phyloP scores from a whole-genome alignment of 1,140 invertebrate species.

The Drosophila paulistorum region DNA sequence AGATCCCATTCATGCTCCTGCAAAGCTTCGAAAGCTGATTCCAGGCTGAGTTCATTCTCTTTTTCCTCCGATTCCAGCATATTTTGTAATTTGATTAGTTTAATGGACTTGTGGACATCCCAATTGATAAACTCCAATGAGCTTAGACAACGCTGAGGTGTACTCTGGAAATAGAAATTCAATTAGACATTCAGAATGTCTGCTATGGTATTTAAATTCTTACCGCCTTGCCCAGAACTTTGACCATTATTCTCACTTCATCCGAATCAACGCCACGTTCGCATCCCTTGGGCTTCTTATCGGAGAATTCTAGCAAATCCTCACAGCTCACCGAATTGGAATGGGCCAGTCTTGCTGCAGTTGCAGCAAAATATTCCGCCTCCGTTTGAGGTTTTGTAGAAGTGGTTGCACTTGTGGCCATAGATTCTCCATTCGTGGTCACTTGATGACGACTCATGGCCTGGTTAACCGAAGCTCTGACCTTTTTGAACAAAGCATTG shows the following conservation, averaged over 20 bases:
- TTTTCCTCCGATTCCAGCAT: slow-evolving; percentile 83
- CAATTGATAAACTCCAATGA: slow-evolving; percentile 93
- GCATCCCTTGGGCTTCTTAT: slow-evolving; percentile 92
- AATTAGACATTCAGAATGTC: too few species aligned
- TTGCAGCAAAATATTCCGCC: slow-evolving; percentile 73
- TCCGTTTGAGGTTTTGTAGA: slow-evolving; percentile 62
- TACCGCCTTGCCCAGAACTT: slow-evolving; percentile 93
- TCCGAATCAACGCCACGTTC: slow-evolving; percentile 93
- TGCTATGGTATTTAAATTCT: slow-evolving; percentile 42
- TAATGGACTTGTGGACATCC: slow-evolving; percentile 95
- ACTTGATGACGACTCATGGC: slow-evolving; percentile 53
- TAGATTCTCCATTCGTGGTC: slow-evolving; percentile 22
- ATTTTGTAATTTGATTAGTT: slow-evolving; percentile 90
- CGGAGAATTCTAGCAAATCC: slow-evolving; percentile 95
- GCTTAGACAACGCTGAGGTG: slow-evolving; percentile 90
- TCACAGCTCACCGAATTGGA: slow-evolving; percentile 95
- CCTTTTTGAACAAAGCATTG: slow-evolving; percentile 82
- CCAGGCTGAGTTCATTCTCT: slow-evolving; percentile 72
- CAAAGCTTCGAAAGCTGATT: slow-evolving; percentile 82
- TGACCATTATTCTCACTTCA: slow-evolving; percentile 95
- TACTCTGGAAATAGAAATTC: slow-evolving; percentile 85
- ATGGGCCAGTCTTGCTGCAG: slow-evolving; percentile 73
- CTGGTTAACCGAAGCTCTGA: slow-evolving; percentile 76
- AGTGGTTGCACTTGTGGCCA: slow-evolving; percentile 7
- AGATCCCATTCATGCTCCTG: slow-evolving; percentile 83